These are phyloP conservation scores for Peromyscus polionotus DNA, from an alignment of 2,113 vertebrate genomes.

Conservation along the genomic window DNA sequence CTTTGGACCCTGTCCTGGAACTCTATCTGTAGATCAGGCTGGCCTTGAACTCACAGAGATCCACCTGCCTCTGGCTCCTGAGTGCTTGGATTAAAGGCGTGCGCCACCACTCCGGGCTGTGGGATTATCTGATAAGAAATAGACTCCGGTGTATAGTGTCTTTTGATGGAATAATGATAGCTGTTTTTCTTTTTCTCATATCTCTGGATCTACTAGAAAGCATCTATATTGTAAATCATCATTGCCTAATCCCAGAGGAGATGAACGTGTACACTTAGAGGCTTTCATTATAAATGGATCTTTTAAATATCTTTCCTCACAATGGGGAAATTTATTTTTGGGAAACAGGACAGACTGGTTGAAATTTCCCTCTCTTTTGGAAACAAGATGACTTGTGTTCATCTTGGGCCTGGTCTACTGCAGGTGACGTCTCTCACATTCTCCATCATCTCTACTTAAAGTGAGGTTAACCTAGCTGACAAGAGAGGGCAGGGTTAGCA, in stretches of 20 bases:
- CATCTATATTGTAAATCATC: not conserved
- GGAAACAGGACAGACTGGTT: constrained; percentile 64
- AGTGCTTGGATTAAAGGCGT: too few relatives aligned
- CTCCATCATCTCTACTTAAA: not conserved
- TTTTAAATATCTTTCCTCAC: constrained; percentile 57
- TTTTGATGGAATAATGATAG: not conserved
- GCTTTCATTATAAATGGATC: constrained; percentile 61
- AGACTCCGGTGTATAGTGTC: constrained; percentile 34
- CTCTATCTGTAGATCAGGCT: too few relatives aligned
- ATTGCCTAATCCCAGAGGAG: not conserved
- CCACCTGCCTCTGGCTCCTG: too few relatives aligned
- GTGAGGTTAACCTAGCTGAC: not conserved
- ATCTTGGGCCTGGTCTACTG: not conserved
- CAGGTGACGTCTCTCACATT: not conserved
- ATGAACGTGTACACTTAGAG: constrained; percentile 5
- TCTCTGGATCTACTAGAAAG: constrained; percentile 46
- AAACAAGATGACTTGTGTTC: constrained; percentile 2
- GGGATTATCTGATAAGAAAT: constrained; percentile 11
- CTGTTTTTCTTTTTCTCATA: constrained; percentile 45
- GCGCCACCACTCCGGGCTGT: not conserved
- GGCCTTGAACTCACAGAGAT: too few relatives aligned
- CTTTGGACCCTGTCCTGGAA: too few relatives aligned
- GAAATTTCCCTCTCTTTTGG: constrained; percentile 44
- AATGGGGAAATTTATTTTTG: constrained; percentile 37
- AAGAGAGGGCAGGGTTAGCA: not conserved